Evolutionary conservation across 2,797 vertebrate genomes (phyloP), one percentile per base, ranked within the genome.

Genomic region (Vultur gryphus): DNA sequence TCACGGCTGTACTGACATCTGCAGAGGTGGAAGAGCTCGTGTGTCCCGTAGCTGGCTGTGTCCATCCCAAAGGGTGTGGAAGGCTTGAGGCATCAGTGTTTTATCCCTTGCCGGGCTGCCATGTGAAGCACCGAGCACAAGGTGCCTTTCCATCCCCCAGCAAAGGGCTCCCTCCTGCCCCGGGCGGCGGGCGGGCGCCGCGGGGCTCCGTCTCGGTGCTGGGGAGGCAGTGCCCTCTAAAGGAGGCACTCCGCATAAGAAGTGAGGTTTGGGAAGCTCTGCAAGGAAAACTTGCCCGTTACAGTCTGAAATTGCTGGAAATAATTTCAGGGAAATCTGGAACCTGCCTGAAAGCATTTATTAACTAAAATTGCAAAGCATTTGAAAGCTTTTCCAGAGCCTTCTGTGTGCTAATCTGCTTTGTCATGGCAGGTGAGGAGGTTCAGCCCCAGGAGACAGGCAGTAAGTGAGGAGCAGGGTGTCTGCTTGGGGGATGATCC

Each of bases 261-360:
- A 13, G 9, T 1, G n/a, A 29, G 25, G 0, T 16, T n/a, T 16
- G 58, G 3, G 6, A n/a, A 89, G 14, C 43, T 55, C 52, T 11
- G 37, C 33, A 2, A 9, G 84, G 61, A 31, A 67, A 65, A 26
- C 24, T 9, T 51, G 13, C 43, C 55, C 3, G 0, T 64, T 26
- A 13, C 37, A 10, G 58, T 12, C 51, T 41, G 54, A 41, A 58
- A 35, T 25, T 3, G 31, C 39, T 61, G 72, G 70, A 66, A 87
- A 46, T 19, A 9, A 65, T 33, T 41, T 61, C 6, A 1, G 65
- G 37, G 52, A 65, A 75, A 58, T 12, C 28, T 78, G 28, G 37
- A 79, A 44, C 11, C 28, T 35, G 57, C 23, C 75, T 35, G 64
- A 73, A 57, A 80, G 19, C 13, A 3, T 39, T 75, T 61, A 9